Evolutionary conservation across 2,888 invertebrate genomes (phyloP).

Genomic region (Ephialtes manifestator): DNA sequence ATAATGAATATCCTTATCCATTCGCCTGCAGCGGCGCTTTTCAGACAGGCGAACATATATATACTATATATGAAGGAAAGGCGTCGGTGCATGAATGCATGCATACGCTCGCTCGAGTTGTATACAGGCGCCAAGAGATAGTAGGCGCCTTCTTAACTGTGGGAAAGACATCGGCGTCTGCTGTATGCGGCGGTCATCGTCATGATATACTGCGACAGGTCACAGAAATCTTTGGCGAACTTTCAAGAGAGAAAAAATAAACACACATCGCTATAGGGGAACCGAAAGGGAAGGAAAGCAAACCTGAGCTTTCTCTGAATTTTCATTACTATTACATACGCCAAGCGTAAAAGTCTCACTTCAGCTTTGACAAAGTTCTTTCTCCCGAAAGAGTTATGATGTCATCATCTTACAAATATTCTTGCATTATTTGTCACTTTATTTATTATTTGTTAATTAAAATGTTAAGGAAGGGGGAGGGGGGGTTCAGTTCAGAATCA

Average conservation of each 20-base stretch:
- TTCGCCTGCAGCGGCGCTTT: constrained; percentile 29
- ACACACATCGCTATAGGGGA: background rate
- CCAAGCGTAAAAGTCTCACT: background rate
- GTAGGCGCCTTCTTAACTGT: constrained; percentile 82
- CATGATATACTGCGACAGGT: constrained; percentile 65
- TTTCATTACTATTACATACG: background rate
- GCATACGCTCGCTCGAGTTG: constrained; percentile 66
- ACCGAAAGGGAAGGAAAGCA: constrained; percentile 25
- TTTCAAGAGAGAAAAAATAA: constrained; percentile 48
- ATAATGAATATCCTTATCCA: constrained; percentile 41
- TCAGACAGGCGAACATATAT: constrained; percentile 20
- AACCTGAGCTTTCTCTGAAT: constrained; percentile 10
- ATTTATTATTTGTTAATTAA: too few species aligned
- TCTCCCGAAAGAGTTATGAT: too few species aligned
- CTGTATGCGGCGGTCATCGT: constrained; percentile 71
- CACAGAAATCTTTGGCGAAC: constrained; percentile 58
- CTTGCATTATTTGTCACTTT: too few species aligned
- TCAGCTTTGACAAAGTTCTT: background rate
- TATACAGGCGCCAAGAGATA: constrained; percentile 81
- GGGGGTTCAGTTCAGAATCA: too few species aligned
- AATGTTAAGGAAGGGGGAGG: too few species aligned
- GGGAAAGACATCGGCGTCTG: constrained; percentile 82
- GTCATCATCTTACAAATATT: too few species aligned
- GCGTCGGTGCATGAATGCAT: constrained; percentile 74
- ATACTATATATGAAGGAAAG: constrained; percentile 41